Percentiles rank a stretch among this genome's conserved stretches.
phyloP scores from a whole-genome alignment of 2,113 vertebrate genomes.

The Laticauda laticaudata region DNA sequence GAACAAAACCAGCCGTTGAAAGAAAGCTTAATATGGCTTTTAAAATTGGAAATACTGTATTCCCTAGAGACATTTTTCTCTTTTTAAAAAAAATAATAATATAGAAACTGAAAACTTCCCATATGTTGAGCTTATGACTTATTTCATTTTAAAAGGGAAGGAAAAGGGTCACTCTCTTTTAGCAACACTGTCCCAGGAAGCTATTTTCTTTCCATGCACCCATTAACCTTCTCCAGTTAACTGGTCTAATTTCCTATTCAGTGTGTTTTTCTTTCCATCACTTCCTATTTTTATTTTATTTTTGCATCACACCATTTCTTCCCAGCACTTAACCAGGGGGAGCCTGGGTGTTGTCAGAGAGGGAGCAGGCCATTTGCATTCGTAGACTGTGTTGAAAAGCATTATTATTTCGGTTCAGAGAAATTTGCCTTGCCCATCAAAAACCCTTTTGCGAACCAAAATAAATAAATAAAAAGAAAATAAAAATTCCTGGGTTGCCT shows the following conservation, averaged over 20 bases:
- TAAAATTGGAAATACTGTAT: conserved; percentile 72
- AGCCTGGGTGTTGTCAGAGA: conserved; percentile 64
- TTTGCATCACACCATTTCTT: conserved; percentile 48
- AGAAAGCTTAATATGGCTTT: conserved; percentile 74
- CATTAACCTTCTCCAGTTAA: conserved; percentile 75
- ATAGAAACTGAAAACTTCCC: conserved; percentile 75
- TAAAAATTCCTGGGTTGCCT: conserved; percentile 26
- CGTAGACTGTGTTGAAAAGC: conserved; percentile 74
- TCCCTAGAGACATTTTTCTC: conserved; percentile 69
- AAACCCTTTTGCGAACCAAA: conserved; percentile 76
- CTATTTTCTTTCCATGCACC: conserved; percentile 74
- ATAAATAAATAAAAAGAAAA: conserved; percentile 54
- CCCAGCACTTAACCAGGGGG: conserved; percentile 62
- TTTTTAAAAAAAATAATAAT: conserved; percentile 62
- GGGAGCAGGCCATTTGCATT: conserved; percentile 61
- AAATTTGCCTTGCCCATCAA: conserved; percentile 68
- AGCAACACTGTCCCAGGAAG: conserved; percentile 63
- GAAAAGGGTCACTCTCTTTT: conserved; percentile 65
- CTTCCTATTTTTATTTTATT: conserved; percentile 72
- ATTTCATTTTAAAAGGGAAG: conserved; percentile 69
- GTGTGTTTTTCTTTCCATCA: conserved; percentile 76
- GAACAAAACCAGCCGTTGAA: conserved; percentile 76
- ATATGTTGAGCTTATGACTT: conserved; percentile 70
- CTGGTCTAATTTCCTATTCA: conserved; percentile 78
- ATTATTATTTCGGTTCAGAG: conserved; percentile 73